phyloP scores from a whole-genome alignment of 2,113 vertebrate genomes.

The Aspidoscelis tigris region DNA sequence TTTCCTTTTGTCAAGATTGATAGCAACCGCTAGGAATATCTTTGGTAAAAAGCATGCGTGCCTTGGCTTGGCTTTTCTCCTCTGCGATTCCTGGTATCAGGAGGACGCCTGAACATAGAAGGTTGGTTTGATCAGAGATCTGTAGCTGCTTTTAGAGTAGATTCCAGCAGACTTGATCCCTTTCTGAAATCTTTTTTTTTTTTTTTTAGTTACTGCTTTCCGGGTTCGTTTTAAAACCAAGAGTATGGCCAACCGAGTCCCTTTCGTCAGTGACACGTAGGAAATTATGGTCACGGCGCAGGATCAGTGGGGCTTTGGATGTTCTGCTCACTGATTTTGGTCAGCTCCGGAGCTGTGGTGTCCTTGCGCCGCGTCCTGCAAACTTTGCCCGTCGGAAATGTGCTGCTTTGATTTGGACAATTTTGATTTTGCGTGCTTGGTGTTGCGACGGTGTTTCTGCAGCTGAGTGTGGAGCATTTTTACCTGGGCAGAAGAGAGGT shows the following conservation, averaged over 20 bases:
- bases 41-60: not conserved
- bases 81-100: conserved; percentile 19
- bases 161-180: conserved; percentile 1
- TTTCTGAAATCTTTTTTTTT: conserved; percentile 20
- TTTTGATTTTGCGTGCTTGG: too few relatives aligned
- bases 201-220: conserved; percentile 1
- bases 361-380: not conserved
- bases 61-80: not conserved
- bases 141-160: conserved; percentile 15
- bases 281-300: not conserved
- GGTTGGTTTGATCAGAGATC: conserved; percentile 24
- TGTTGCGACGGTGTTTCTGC: not conserved
- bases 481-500: not conserved
- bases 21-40: conserved; percentile 26
- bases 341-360: not conserved
- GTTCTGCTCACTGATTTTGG: not conserved
- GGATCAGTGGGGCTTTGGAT: not conserved
- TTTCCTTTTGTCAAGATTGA: conserved; percentile 20
- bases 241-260: conserved; percentile 31
- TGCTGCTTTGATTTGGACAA: not conserved
- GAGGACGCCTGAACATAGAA: conserved; percentile 6
- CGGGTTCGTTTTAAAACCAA: conserved; percentile 21
- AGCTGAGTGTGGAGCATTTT: not conserved
- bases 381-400: conserved; percentile 39
- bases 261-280: conserved; percentile 11